phyloP scores from a whole-genome alignment of 2,113 vertebrate species.

The Pachypanchax playfairii region DNA sequence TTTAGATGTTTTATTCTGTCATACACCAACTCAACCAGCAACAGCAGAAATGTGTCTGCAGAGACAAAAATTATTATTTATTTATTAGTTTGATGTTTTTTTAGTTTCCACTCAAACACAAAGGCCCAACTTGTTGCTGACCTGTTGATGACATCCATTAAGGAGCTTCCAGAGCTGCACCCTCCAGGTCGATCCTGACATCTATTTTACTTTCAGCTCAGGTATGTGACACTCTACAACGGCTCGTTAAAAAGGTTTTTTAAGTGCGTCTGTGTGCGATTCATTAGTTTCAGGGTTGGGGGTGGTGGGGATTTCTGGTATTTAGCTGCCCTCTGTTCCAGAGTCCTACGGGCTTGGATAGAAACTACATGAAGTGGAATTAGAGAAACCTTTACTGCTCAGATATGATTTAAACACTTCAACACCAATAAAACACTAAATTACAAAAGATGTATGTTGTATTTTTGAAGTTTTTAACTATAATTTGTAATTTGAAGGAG shows the following conservation, averaged over 20 bases:
- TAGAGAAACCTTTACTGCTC: conserved; percentile 23
- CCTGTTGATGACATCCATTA: conserved; percentile 52
- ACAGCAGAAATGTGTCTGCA: no score
- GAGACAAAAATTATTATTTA: no score
- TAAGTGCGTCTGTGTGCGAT: conserved; percentile 9
- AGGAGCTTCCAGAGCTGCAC: conserved; percentile 22
- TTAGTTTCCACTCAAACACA: not conserved
- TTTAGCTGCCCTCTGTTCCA: conserved; percentile 41
- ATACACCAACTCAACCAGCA: no score
- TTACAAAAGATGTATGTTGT: no score
- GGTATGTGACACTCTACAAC: conserved; percentile 47
- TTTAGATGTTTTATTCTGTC: no score
- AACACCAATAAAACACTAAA: no score
- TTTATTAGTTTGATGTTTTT: no score
- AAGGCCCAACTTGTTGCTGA: conserved; percentile 31
- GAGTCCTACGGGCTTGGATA: conserved; percentile 17
- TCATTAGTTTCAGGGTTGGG: conserved; percentile 4
- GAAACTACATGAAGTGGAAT: conserved; percentile 7
- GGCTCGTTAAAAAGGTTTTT: conserved; percentile 21
- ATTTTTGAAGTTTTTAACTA: not conserved
- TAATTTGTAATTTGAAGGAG: not conserved
- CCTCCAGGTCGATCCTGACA: conserved; percentile 34
- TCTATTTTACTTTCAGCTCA: conserved; percentile 56
- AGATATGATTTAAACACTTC: no score
- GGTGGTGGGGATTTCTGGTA: conserved; percentile 22